Evolutionary conservation across 2,888 invertebrate genomes (phyloP).

Genomic region (Glyphotaelius pellucidus): DNA sequence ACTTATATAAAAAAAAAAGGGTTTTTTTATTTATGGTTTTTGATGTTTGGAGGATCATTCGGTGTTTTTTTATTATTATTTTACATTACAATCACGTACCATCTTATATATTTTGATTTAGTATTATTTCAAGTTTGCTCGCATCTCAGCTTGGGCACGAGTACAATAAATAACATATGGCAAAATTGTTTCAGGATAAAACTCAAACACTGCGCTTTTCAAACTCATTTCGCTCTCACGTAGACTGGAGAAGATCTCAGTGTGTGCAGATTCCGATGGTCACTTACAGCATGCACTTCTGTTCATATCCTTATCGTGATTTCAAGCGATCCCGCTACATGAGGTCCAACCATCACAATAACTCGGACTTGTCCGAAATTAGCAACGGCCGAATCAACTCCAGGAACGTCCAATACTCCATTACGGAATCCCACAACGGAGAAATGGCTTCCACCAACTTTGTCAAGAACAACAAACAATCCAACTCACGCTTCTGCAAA

Average conservation of each 20-base stretch:
- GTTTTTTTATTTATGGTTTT: background rate
- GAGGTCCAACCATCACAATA: conserved; percentile 5
- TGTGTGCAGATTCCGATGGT: conserved; percentile 55
- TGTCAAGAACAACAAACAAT: conserved; percentile 7
- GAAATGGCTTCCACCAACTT: conserved; percentile 27
- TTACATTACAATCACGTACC: background rate
- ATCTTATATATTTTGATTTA: background rate
- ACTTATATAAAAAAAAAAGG: background rate
- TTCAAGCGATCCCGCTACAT: conserved; percentile 45
- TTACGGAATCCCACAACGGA: conserved; percentile 6
- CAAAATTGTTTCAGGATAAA: conserved; percentile 55
- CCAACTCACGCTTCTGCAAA: conserved; percentile 31
- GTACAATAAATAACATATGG: background rate
- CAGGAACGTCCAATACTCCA: conserved; percentile 52
- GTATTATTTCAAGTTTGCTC: background rate
- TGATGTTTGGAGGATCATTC: background rate
- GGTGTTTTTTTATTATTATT: background rate
- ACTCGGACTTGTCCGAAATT: conserved; percentile 50
- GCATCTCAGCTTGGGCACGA: background rate
- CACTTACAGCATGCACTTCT: conserved; percentile 63
- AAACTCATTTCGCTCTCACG: conserved; percentile 56
- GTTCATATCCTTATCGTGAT: conserved; percentile 49
- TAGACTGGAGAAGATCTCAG: conserved; percentile 55
- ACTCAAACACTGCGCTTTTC: conserved; percentile 61
- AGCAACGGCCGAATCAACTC: conserved; percentile 8